Conservation (phyloP, 53 echinoderm and acorn worm species). For the Paracentrotus lividus region DNA sequence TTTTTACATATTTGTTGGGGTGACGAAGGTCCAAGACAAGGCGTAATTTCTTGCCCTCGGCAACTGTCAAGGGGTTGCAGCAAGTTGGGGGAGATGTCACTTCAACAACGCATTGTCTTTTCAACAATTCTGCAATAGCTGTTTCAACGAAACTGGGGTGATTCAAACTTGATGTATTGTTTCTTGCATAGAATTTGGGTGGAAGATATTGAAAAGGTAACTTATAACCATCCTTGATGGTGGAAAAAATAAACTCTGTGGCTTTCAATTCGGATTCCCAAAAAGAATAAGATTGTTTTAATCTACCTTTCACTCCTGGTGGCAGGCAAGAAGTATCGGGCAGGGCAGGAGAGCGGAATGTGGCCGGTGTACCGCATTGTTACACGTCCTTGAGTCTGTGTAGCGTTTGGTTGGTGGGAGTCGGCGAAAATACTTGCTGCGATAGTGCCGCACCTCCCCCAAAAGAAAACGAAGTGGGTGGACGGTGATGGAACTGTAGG, state of each 20-base stretch:
- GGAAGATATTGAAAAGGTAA: conserved; percentile 57
- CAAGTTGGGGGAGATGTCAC: conserved; percentile 56
- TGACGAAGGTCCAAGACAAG: no score
- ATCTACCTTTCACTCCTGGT: conserved; percentile 2
- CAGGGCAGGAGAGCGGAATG: conserved; percentile 36
- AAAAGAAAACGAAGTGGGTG: background rate
- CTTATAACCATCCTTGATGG: conserved; percentile 57
- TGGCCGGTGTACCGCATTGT: conserved; percentile 65
- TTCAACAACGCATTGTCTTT: conserved; percentile 45
- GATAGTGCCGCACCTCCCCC: background rate
- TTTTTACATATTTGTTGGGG: conserved; percentile 60
- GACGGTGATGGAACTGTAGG: background rate
- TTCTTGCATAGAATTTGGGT: conserved; percentile 58
- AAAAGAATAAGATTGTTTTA: background rate
- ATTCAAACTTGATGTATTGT: conserved; percentile 67
- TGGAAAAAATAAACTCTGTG: conserved; percentile 48
- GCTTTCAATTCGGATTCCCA: conserved; percentile 65
- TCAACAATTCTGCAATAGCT: conserved; percentile 65
- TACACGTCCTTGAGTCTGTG: conserved; percentile 34
- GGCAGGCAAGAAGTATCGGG: background rate
- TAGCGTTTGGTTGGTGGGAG: background rate
- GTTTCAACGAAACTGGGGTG: conserved; percentile 67
- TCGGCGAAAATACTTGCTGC: background rate
- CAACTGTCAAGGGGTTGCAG: conserved; percentile 67
- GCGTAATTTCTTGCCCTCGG: conserved; percentile 65